Evolutionary conservation across 1,140 invertebrate genomes (phyloP).

Genomic region (Zaprionus taronus): DNA sequence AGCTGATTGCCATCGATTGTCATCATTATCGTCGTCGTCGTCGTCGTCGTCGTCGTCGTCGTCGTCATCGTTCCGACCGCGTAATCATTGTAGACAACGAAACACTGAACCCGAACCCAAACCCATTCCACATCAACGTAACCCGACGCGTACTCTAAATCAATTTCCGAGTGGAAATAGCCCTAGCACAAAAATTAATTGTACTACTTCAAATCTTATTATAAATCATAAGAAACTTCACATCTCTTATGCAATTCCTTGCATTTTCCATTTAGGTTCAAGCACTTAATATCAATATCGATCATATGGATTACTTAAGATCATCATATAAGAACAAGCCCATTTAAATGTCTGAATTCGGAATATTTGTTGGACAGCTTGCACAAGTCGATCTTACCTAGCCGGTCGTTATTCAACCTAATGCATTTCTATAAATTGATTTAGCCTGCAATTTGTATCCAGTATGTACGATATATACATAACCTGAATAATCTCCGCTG

Average conservation of each 20-base stretch:
- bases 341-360: background rate
- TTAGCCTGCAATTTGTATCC: background rate
- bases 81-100: conserved; percentile 14
- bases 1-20: conserved; percentile 33
- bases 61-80: conserved; percentile 13
- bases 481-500: background rate
- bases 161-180: background rate
- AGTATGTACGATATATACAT: background rate
- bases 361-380: background rate
- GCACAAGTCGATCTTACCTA: background rate
- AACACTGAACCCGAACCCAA: conserved; percentile 27
- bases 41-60: background rate
- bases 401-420: background rate
- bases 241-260: conserved; percentile 15
- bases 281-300: background rate
- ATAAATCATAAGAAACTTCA: background rate
- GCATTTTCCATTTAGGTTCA: background rate
- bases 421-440: background rate
- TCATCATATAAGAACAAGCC: background rate
- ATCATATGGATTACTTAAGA: background rate
- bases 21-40: background rate
- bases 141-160: background rate
- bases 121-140: conserved; percentile 3
- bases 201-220: background rate
- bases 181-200: background rate